phyloP scores from a whole-genome alignment of 2,113 vertebrate species.

The Drymodes brunneopygia region DNA sequence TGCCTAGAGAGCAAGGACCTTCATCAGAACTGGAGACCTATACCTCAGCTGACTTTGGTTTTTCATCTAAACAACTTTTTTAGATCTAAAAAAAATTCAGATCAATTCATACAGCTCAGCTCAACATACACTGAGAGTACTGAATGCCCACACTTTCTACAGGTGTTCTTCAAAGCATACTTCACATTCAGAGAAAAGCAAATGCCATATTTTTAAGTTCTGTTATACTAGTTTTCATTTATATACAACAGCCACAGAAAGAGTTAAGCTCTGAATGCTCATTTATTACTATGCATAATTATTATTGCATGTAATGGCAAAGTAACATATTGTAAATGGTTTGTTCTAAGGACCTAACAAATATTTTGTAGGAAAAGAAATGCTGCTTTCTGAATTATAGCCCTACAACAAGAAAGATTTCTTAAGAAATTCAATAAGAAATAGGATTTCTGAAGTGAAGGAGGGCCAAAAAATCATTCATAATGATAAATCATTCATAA shows the following conservation, averaged over 20 bases:
- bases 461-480: background rate
- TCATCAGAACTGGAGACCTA: background rate
- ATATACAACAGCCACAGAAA: background rate
- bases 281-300: background rate
- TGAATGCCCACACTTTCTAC: background rate
- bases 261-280: background rate
- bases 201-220: background rate
- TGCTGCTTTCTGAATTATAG: background rate
- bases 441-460: background rate
- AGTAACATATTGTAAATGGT: background rate
- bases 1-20: background rate
- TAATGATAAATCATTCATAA: background rate
- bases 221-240: background rate
- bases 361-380: background rate
- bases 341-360: background rate
- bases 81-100: too few relatives aligned
- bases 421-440: background rate
- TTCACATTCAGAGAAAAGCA: background rate
- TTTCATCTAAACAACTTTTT: background rate
- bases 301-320: background rate
- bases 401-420: background rate
- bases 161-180: background rate
- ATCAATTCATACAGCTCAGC: background rate
- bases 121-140: background rate
- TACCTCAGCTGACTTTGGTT: background rate